Conservation (phyloP, 2,113 vertebrate species). For the Arizona elegans region DNA sequence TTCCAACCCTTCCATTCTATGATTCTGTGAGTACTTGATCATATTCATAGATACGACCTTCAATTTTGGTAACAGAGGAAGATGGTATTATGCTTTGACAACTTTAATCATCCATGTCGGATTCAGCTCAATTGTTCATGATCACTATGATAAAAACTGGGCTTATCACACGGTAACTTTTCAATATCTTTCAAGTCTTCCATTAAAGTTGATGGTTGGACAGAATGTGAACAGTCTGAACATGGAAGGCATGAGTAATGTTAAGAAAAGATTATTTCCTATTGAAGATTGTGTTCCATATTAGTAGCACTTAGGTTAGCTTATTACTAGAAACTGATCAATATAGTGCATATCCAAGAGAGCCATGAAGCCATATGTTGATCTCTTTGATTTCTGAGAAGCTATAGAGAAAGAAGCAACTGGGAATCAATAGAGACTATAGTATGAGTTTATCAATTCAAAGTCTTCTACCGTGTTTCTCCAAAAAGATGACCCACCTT, state of each 20-base stretch:
- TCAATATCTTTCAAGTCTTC: neutral
- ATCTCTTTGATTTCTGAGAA: neutral
- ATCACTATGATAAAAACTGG: neutral
- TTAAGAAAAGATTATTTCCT: neutral
- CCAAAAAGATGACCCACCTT: too few species aligned
- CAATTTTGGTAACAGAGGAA: neutral
- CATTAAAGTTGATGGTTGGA: neutral
- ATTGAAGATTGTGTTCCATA: neutral
- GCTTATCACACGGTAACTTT: neutral
- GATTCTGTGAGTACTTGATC: neutral
- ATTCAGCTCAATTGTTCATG: neutral
- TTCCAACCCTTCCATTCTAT: neutral
- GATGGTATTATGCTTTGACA: neutral
- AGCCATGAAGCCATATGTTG: neutral
- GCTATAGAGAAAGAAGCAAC: neutral
- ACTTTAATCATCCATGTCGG: neutral
- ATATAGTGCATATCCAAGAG: neutral
- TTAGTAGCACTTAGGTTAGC: neutral
- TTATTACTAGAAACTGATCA: neutral
- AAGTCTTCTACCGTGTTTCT: neutral
- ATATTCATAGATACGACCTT: neutral
- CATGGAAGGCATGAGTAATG: neutral
- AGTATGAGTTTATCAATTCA: neutral
- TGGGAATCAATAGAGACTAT: neutral
- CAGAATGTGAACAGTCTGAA: neutral